Evolutionary conservation across 1,140 invertebrate species (phyloP).

Genomic region (Bombus cullumanus): DNA sequence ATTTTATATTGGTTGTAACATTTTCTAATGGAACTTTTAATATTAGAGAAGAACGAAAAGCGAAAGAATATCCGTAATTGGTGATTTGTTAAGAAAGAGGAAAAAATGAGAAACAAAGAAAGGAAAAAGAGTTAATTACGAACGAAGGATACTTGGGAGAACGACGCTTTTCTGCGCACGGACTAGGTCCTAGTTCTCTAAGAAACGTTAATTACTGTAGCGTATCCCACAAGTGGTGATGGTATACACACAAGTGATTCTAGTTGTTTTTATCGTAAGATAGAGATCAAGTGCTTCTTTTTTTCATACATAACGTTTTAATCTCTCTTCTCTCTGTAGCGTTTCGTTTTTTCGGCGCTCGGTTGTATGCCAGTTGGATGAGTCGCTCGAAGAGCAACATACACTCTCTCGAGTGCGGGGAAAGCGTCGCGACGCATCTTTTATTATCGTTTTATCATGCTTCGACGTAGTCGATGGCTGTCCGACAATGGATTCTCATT

Average conservation of each 20-base stretch:
- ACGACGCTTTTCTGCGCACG: slow-evolving; percentile 76
- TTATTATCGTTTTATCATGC: slow-evolving; percentile 38
- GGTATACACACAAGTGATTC: slow-evolving; percentile 76
- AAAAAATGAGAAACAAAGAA: background rate
- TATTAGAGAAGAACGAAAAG: background rate
- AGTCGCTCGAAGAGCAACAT: slow-evolving; percentile 49
- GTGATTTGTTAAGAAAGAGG: background rate
- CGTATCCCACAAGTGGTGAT: slow-evolving; percentile 76
- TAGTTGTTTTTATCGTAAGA: slow-evolving; percentile 76
- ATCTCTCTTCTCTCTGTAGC: slow-evolving; percentile 8
- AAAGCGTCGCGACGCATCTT: slow-evolving; percentile 69
- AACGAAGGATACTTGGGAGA: slow-evolving; percentile 55
- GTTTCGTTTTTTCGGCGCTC: slow-evolving; percentile 26
- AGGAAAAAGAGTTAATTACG: slow-evolving; percentile 1
- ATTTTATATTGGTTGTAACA: background rate
- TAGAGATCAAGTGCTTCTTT: slow-evolving; percentile 68
- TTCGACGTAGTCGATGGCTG: slow-evolving; percentile 44
- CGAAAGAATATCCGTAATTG: slow-evolving; percentile 4
- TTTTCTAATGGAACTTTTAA: background rate
- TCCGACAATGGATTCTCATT: slow-evolving; percentile 45
- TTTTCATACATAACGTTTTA: slow-evolving; percentile 31
- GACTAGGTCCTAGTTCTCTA: slow-evolving; percentile 67
- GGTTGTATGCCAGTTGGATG: slow-evolving; percentile 22
- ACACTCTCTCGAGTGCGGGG: slow-evolving; percentile 64
- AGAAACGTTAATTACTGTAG: slow-evolving; percentile 72